Conservation (phyloP, 2,888 invertebrate species). For the Abrostola tripartita region DNA sequence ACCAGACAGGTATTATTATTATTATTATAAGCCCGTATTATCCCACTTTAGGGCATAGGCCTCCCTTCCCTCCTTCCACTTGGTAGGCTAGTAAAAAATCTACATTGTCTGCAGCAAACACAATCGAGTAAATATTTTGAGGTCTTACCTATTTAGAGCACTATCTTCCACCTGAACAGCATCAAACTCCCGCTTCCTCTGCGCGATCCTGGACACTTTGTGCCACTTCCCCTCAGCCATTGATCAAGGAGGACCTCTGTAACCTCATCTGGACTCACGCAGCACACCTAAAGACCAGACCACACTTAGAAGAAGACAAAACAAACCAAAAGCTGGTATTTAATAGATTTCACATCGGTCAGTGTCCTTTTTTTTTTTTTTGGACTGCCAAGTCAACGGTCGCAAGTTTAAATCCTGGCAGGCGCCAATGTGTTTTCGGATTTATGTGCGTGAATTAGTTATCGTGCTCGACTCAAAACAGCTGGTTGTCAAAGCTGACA, state of each 20-base stretch:
- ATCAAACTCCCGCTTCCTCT: conserved; percentile 66
- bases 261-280: conserved; percentile 62
- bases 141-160: conserved; percentile 71
- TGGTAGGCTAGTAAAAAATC: too few relatives aligned
- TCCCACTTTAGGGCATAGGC: too few relatives aligned
- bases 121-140: too few relatives aligned
- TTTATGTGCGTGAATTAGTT: too few relatives aligned
- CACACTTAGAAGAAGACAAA: conserved; percentile 5
- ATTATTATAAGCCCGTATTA: too few relatives aligned
- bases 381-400: too few relatives aligned
- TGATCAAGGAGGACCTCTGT: conserved; percentile 62
- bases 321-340: neutral
- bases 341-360: conserved; percentile 1
- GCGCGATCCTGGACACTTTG: conserved; percentile 62
- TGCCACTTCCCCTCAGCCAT: conserved; percentile 76
- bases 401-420: too few relatives aligned
- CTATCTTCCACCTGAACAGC: conserved; percentile 65
- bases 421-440: too few relatives aligned
- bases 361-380: too few relatives aligned
- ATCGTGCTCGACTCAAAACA: neutral
- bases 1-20: too few relatives aligned
- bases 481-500: conserved; percentile 11
- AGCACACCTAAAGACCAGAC: conserved; percentile 39
- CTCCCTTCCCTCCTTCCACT: too few relatives aligned
- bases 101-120: too few relatives aligned